Percentiles rank a stretch among this genome's conserved stretches.
Evolutionary conservation across 2,797 vertebrate genomes (phyloP).

Genomic region (Halcyon smyrnensis): DNA sequence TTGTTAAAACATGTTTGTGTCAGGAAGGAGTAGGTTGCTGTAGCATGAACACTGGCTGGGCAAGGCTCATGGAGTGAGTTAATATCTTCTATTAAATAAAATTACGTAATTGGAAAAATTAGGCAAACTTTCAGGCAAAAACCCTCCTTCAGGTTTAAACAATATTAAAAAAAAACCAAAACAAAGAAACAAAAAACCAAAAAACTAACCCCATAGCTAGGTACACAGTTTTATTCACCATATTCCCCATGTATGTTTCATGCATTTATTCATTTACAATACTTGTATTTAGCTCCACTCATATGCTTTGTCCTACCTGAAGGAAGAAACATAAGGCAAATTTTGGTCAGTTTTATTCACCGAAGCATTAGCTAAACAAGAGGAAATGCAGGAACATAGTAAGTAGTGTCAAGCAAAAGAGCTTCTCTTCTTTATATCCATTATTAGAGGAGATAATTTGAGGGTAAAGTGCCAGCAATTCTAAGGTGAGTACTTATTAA

Average conservation of each 20-base stretch:
- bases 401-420: background rate
- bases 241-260: background rate
- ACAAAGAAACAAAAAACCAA: background rate
- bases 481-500: slow-evolving; percentile 11
- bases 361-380: background rate
- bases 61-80: background rate
- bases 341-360: background rate
- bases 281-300: background rate
- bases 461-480: background rate
- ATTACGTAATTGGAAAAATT: background rate
- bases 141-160: background rate
- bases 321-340: background rate
- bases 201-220: background rate
- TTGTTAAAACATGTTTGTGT: background rate
- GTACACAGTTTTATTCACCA: background rate
- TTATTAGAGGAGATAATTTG: slow-evolving; percentile 25
- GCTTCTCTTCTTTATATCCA: background rate
- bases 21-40: background rate
- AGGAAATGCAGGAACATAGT: background rate
- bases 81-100: background rate
- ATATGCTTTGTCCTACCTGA: background rate
- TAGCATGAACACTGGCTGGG: background rate
- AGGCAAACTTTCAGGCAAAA: background rate
- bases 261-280: background rate
- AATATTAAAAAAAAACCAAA: background rate